These are phyloP conservation scores for Nudaria mundana DNA, from an alignment of 2,888 invertebrate genomes.

Conservation along the genomic window DNA sequence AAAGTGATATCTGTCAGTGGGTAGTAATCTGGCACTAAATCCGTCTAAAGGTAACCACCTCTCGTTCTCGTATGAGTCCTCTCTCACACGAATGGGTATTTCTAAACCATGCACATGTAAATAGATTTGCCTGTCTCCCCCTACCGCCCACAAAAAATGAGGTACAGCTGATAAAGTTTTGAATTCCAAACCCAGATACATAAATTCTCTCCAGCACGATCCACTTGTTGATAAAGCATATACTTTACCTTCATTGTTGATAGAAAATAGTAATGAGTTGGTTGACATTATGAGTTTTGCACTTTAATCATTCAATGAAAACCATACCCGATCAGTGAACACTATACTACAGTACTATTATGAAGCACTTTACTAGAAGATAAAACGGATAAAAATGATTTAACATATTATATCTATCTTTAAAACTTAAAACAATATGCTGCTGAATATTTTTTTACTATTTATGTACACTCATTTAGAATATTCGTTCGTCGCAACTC, in stretches of 20 bases:
- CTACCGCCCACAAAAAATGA: conserved; percentile 95
- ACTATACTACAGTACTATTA: too few species aligned
- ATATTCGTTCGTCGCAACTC: too few species aligned
- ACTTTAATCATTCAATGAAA: not conserved
- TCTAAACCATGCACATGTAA: conserved; percentile 94
- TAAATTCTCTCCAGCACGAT: conserved; percentile 92
- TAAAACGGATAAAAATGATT: too few species aligned
- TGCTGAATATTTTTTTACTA: too few species aligned
- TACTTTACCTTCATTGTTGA: conserved; percentile 93
- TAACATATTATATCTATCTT: too few species aligned
- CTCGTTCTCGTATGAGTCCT: conserved; percentile 96
- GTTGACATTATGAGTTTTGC: conserved; percentile 67
- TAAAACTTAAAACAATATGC: too few species aligned
- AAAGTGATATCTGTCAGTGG: conserved; percentile 93
- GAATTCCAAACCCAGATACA: conserved; percentile 92
- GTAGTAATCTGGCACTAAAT: conserved; percentile 90
- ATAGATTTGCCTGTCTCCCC: conserved; percentile 95
- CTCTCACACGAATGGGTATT: conserved; percentile 93
- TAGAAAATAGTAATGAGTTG: conserved; percentile 89
- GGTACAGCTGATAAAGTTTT: conserved; percentile 93
- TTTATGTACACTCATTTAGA: too few species aligned
- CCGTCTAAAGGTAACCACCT: conserved; percentile 96
- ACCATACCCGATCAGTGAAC: too few species aligned
- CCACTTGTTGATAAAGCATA: conserved; percentile 91
- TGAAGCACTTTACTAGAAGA: too few species aligned